These are phyloP conservation scores for Oreochromis niloticus DNA, from an alignment of 2,113 vertebrate genomes.

Conservation along the genomic window DNA sequence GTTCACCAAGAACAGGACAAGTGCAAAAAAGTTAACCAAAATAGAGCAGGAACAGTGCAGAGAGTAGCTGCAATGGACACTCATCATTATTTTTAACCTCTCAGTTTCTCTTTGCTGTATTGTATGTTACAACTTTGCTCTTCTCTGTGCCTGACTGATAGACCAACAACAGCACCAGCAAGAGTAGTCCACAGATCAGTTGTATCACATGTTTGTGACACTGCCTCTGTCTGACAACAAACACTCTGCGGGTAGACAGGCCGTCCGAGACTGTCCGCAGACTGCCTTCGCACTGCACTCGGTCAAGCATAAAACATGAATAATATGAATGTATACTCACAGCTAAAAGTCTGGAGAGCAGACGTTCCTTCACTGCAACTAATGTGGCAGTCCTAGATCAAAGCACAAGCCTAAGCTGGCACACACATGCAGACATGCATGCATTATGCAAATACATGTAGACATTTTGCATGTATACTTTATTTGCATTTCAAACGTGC, in stretches of 20 bases:
- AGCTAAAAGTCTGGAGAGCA: background rate
- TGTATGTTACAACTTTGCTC: background rate
- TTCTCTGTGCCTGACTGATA: background rate
- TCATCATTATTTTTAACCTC: background rate
- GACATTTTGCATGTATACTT: constrained; percentile 27
- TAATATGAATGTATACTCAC: background rate
- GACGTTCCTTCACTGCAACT: background rate
- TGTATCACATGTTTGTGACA: background rate
- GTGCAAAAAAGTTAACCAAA: background rate
- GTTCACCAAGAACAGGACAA: background rate
- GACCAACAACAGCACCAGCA: background rate
- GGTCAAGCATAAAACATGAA: background rate
- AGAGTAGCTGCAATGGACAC: background rate
- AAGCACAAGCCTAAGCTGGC: background rate
- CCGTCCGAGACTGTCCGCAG: accelerated
- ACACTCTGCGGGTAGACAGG: background rate
- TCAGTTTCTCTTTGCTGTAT: background rate
- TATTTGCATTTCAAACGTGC: constrained; percentile 40
- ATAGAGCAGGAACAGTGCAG: background rate
- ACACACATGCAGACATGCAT: background rate
- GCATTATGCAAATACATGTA: constrained; percentile 34
- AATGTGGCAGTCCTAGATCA: constrained; percentile 11
- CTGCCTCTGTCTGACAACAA: background rate
- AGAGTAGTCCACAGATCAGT: background rate
- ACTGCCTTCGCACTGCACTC: background rate